Evolutionary conservation across 2,113 vertebrate species (phyloP).

Genomic region (Alouatta palliata): DNA sequence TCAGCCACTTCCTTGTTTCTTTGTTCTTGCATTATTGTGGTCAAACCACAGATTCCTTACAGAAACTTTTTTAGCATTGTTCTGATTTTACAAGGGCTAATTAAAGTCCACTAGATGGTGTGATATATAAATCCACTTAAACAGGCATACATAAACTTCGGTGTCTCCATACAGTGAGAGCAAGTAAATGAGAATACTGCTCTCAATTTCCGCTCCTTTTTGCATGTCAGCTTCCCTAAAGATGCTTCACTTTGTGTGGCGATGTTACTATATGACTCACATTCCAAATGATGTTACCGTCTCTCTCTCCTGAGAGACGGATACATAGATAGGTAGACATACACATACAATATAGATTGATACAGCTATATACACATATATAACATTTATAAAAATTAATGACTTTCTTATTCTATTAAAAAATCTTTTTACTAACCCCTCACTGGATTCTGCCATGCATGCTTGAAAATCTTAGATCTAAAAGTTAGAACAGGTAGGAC

Average conservation of each 20-base stretch:
- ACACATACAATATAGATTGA: background rate
- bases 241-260: background rate
- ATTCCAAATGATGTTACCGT: background rate
- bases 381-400: background rate
- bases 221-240: background rate
- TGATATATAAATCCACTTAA: background rate
- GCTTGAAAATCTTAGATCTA: background rate
- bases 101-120: background rate
- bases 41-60: slow-evolving; percentile 1
- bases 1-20: background rate
- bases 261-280: background rate
- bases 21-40: background rate
- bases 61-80: slow-evolving; percentile 4
- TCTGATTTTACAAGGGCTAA: background rate
- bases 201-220: background rate
- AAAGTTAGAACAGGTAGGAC: background rate
- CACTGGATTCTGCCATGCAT: background rate
- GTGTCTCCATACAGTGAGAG: background rate
- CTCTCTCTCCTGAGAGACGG: background rate
- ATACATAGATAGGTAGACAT: background rate
- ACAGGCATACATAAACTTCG: background rate
- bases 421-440: background rate
- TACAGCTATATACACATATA: background rate
- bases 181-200: background rate
- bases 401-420: background rate